Evolutionary conservation across 2,113 vertebrate genomes (phyloP).

Genomic region (Catharus minimus): DNA sequence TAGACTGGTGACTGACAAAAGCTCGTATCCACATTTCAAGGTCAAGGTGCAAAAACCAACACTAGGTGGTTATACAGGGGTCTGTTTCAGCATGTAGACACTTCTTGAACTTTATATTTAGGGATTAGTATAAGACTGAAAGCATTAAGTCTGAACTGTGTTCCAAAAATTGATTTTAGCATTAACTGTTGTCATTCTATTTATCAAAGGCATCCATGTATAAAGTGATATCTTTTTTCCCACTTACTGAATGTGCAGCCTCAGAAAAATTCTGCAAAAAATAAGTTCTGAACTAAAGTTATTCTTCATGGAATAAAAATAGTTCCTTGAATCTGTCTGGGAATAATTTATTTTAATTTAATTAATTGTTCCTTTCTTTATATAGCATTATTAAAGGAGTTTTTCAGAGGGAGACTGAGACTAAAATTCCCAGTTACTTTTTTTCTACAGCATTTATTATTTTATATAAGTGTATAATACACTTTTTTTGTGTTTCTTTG

Average conservation of each 20-base stretch:
- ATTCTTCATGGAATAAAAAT: neutral
- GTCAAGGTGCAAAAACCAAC: neutral
- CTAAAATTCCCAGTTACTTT: neutral
- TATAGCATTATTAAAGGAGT: neutral
- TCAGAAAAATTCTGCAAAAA: neutral
- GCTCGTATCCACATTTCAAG: fast-evolving
- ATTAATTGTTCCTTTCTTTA: neutral
- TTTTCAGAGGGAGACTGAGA: neutral
- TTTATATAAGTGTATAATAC: neutral
- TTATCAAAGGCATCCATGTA: neutral
- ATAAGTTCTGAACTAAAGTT: neutral
- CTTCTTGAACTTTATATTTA: neutral
- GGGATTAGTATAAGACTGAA: neutral
- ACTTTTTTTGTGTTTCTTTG: neutral
- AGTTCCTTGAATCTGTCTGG: neutral
- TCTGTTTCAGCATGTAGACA: neutral
- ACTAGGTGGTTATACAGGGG: neutral
- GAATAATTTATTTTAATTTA: neutral
- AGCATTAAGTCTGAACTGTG: neutral
- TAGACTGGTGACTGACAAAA: neutral
- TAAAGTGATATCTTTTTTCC: neutral
- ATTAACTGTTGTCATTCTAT: neutral
- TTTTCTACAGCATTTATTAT: neutral
- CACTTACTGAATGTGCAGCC: neutral
- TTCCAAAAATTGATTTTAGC: neutral